Base-by-base conservation (phyloP, 2,113 vertebrate genomes). In the Oreochromis tanganicae region DNA sequence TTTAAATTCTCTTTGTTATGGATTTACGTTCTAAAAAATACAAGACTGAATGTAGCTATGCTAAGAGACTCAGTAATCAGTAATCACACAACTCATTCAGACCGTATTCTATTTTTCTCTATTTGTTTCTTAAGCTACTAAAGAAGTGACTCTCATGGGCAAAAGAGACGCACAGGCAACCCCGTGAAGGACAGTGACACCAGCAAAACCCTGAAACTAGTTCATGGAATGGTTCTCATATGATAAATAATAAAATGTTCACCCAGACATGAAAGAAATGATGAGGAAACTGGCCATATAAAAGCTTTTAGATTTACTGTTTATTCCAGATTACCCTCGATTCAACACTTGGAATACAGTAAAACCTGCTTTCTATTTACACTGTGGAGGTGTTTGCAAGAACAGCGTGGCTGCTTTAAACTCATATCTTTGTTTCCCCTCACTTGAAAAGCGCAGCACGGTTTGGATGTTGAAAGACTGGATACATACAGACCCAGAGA, bases 351-450 rank as follows among this genome's bases (percentile, higher is more conserved):
- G 66, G 73, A 84, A 71, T 78, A n/a, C 73, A 78, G 46, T 86
- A 91, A 91, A 79, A 91, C 89, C 83, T 88, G 81, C 82, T 86
- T 90, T 83, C 54, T 83, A 57, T 81, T 21, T 29, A 27, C 34
- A 80, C 54, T 87, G 91, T 86, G 91, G 87, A 94, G 88, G 90
- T 48, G 87, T 91, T 91, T 86, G 80, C 21, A 75, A 59, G 78
- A 89, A 59, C 68, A 85, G 59, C 46, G 48, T 9, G 75, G 83
- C 55, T 87, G 91, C 80, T 85, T 89, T 87, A 71, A 84, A 87
- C 66, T 83, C 88, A 90, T 91, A 85, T 93, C 90, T 87, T 90
- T 90, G 91, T 87, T 88, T 82, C 50, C 54, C 36, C 32, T 84
- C 29, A 73, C 19, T 75, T 84, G 34, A 59, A 90, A 91, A 86